Evolutionary conservation across 2,113 vertebrate genomes (phyloP), one percentile per base, ranked within the genome.

Genomic region (Amphiprion ocellaris): DNA sequence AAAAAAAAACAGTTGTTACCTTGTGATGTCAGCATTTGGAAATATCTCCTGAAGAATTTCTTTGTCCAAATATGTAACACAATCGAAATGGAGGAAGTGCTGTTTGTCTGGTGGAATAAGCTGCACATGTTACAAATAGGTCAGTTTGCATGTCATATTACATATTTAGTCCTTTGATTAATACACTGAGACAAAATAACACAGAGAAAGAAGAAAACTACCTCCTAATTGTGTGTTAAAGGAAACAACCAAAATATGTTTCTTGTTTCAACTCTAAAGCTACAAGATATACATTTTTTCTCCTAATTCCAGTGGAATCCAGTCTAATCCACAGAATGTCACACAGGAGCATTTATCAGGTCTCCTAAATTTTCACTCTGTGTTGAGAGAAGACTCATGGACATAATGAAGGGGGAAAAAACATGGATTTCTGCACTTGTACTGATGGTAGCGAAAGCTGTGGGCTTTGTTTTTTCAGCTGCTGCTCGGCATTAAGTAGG

Each of bases 401-500:
- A 59, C 26, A 66, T 62, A 61, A 0, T 9, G 15, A 30, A 23
- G 9, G n/a, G 14, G 9, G 21, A 0, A 56, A 0, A 68, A 53
- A 10, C 0, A 16, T 53, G 24, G 0, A 9, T 39, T 69, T 66
- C 69, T 59, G 39, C 8, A 37, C 50, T 70, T 5, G 1, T 37
- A 33, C 61, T 17, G 49, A 64, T 58, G 58, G 60, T 5, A 24
- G 23, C 81, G 47, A 70, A 77, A 74, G 80, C 69, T 37, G 19
- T 55, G 15, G 46, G 56, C 77, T 81, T 15, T 83, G 54, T 65
- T 81, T 74, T 19, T 72, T 52, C 67, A 71, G 47, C 54, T 75
- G 58, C 37, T 53, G 30, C 67, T 78, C 41, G 16, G 64, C 55
- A 77, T 73, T 74, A 33, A 77, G 76, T 44, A 60, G 60, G 69